Percentiles rank a stretch among this genome's conserved stretches.
Evolutionary conservation across 2,888 invertebrate genomes (phyloP).

Genomic region (Apamea monoglypha): DNA sequence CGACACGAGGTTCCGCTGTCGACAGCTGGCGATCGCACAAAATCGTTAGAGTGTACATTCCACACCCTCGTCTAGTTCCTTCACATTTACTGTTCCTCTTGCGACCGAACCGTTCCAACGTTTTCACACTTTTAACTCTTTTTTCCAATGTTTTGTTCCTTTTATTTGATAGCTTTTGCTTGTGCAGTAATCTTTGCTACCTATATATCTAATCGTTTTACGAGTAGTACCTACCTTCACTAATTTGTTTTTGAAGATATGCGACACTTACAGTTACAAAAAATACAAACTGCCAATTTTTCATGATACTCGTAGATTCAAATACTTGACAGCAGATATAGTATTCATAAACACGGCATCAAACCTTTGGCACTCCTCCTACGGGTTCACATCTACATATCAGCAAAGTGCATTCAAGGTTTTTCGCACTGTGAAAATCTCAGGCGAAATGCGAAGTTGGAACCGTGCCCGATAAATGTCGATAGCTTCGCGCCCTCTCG

Average conservation of each 20-base stretch:
- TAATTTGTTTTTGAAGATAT: not conserved
- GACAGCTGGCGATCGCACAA: slow-evolving; percentile 1
- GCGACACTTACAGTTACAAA: not conserved
- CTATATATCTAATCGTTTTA: not conserved
- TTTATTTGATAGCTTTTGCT: slow-evolving; percentile 4
- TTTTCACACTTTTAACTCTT: slow-evolving; percentile 37
- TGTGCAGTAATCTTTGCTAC: slow-evolving; percentile 1
- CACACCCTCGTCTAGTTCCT: slow-evolving; percentile 18
- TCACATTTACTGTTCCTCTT: slow-evolving; percentile 14
- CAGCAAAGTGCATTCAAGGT: slow-evolving; percentile 46
- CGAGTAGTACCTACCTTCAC: not conserved
- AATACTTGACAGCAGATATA: not conserved
- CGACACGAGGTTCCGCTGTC: slow-evolving; percentile 1
- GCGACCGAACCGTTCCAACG: slow-evolving; percentile 14
- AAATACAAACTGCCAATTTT: not conserved
- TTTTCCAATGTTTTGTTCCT: slow-evolving; percentile 9
- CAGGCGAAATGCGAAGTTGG: slow-evolving; percentile 39
- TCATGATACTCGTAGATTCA: not conserved
- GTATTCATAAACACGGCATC: not conserved
- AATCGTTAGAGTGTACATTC: slow-evolving; percentile 29
- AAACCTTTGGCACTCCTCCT: not conserved
- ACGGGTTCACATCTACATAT: slow-evolving; percentile 37
- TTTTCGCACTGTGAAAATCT: slow-evolving; percentile 41
- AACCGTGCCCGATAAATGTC: slow-evolving; percentile 56
- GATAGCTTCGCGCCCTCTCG: slow-evolving; percentile 47